Evolutionary conservation across 2,113 vertebrate genomes (phyloP).

Genomic region (Hemibagrus wyckioides): DNA sequence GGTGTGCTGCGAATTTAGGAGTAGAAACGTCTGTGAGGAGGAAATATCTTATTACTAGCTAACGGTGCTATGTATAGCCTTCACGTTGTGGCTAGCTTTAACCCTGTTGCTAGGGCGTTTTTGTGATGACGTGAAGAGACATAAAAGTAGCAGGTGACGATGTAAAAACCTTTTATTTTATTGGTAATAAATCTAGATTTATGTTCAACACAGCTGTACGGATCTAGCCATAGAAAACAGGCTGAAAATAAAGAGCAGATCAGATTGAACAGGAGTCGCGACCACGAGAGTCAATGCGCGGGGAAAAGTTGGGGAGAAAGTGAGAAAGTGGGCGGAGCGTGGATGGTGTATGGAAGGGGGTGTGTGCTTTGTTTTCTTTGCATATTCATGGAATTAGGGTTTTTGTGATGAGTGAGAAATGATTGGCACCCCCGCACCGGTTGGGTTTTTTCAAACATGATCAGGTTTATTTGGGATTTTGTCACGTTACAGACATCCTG

Average conservation of each 20-base stretch:
- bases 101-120: neutral
- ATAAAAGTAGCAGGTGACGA: conserved; percentile 67
- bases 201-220: conserved; percentile 82
- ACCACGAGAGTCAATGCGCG: neutral
- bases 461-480: neutral
- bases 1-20: neutral
- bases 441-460: neutral
- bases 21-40: neutral
- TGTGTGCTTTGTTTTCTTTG: neutral
- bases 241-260: conserved; percentile 74
- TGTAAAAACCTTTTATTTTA: conserved; percentile 73
- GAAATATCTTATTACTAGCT: neutral
- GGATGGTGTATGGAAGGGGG: too few species aligned
- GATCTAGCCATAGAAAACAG: conserved; percentile 82
- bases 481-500: neutral
- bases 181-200: conserved; percentile 87
- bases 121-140: conserved; percentile 12
- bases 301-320: neutral
- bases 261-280: neutral
- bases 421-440: neutral
- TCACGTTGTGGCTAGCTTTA: neutral
- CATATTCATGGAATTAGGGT: neutral
- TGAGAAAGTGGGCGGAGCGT: neutral
- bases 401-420: neutral
- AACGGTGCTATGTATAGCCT: neutral